Conservation (phyloP, 2,888 invertebrate genomes). For the Epistrophe grossulariae region DNA sequence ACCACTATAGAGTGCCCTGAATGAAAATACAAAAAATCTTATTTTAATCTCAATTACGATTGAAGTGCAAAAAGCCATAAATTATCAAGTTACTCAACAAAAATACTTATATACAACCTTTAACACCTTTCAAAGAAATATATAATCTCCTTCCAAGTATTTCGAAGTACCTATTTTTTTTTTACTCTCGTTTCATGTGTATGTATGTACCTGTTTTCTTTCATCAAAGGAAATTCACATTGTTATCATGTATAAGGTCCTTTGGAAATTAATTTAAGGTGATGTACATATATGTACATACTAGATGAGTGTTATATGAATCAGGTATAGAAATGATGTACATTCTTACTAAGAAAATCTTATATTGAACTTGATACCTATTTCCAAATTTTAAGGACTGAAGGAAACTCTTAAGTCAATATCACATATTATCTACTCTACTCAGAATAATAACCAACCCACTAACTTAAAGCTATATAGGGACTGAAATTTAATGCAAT, state of each 20-base stretch:
- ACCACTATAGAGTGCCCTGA: background rate
- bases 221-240: no score
- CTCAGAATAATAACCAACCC: constrained; percentile 19
- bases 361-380: background rate
- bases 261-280: no score
- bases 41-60: background rate
- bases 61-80: constrained; percentile 12
- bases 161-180: no score
- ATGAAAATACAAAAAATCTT: background rate
- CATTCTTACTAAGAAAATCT: background rate
- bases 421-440: background rate
- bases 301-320: no score
- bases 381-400: background rate
- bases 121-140: background rate
- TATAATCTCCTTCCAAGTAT: background rate
- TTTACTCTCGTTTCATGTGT: no score
- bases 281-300: no score
- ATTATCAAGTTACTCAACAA: background rate
- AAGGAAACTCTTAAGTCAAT: background rate
- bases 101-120: background rate
- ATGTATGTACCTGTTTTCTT: no score
- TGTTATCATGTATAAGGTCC: no score
- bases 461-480: constrained; percentile 7
- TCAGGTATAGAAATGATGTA: background rate
- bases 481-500: constrained; percentile 22